Evolutionary conservation across 2,113 vertebrate species (phyloP), one percentile per base, ranked within the genome.

Genomic region (Phrynosoma platyrhinos): DNA sequence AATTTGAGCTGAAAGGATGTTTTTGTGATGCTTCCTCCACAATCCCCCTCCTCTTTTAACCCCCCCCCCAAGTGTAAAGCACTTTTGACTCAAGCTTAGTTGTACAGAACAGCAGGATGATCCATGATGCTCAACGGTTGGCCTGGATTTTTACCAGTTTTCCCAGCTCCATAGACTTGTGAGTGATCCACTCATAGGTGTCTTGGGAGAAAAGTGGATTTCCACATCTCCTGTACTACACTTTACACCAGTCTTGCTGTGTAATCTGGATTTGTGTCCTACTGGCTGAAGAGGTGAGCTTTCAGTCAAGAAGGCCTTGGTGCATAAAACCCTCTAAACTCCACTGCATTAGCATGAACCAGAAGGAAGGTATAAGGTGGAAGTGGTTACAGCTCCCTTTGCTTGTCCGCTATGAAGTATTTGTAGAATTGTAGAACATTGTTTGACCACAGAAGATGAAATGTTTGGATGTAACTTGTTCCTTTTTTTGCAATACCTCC

Each of bases 401-500:
- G 21, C 40, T 42, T 10, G 75, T 6, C 12, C 25, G n/a, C 52
- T 7, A 0, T 86, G 8, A 3, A 88, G 9, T 10, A 77, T 79
- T 13, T 81, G n/a, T 80, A 86, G 27, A 36, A 13, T 32, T 81
- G n/a, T 80, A 86, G 27, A 36, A 13, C 30, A 10, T 32, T 64
- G 9, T 36, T 87, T 20, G 20, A 0, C 20, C 30, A 53, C 25
- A 9, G 2, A 16, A 53, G 79, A 47, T 72, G 82, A 85, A 58
- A 21, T 64, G 74, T 20, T 2, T 85, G 5, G 14, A 47, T 66
- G 14, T 92, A 68, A 89, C 47, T 84, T 66, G 76, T 88, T 86
- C 91, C 2, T 83, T 74, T 87, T 86, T 20, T 58, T 76, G 14
- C 0, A 72, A 1, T 89, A 0, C 87, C 64, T 89, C 25, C 52